phyloP scores from a whole-genome alignment of 2,888 invertebrate species.

The Abscondita cerata region DNA sequence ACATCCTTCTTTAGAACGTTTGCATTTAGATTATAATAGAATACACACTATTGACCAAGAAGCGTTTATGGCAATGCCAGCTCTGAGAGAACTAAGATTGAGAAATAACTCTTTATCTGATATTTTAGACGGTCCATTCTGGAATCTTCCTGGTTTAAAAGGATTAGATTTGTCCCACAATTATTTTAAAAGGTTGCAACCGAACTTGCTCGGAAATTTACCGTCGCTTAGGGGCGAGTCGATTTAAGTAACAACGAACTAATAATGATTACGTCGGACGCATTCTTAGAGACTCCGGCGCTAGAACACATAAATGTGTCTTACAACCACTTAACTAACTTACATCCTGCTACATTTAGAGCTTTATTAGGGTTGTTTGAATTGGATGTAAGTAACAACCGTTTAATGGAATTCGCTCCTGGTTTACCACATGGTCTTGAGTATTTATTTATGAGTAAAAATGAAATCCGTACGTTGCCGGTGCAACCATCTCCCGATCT shows the following conservation, averaged over 20 bases:
- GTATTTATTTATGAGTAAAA: constrained; percentile 73
- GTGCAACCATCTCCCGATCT: constrained; percentile 70
- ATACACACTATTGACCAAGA: constrained; percentile 78
- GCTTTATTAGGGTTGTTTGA: constrained; percentile 79
- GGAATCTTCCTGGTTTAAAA: constrained; percentile 85
- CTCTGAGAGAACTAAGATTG: constrained; percentile 80
- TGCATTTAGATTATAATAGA: constrained; percentile 82
- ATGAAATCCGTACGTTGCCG: constrained; percentile 74
- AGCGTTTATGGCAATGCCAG: constrained; percentile 84
- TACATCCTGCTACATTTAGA: constrained; percentile 80
- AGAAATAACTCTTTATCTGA: constrained; percentile 84
- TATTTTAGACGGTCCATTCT: constrained; percentile 75
- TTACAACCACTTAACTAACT: constrained; percentile 71
- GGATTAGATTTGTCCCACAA: constrained; percentile 83
- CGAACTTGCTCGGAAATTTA: constrained; percentile 74
- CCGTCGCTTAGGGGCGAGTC: constrained; percentile 77
- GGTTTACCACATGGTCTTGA: constrained; percentile 80
- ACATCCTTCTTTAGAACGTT: constrained; percentile 79
- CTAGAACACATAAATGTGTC: constrained; percentile 84
- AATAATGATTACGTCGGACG: constrained; percentile 72
- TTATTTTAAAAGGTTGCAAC: constrained; percentile 73
- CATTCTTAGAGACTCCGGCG: constrained; percentile 74
- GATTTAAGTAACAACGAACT: constrained; percentile 80
- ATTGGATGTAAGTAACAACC: constrained; percentile 77
- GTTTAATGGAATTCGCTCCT: constrained; percentile 76